Evolutionary conservation across 2,888 invertebrate genomes (phyloP), one percentile per base, ranked within the genome.

Genomic region (Drosophila cracens): DNA sequence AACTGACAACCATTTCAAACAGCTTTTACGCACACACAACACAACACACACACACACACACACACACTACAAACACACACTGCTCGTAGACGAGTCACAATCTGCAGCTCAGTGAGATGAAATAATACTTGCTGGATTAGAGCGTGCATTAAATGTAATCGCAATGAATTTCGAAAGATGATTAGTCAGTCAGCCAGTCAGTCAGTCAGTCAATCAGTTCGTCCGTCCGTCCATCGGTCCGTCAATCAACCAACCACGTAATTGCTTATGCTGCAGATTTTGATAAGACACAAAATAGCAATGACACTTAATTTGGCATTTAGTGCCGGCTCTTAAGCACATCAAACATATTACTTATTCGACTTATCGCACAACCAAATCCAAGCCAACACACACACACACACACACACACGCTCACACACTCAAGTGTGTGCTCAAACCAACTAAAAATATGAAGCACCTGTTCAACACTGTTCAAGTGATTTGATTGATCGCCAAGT

Each of bases 1-100:
- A 78, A 75, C 83, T 80, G 88, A 81, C 81, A 81, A 65, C 53
- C 79, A 81, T 79, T 72, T 82, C 82, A 82, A 84, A 86, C 72
- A 73, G 81, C 74, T 73, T 76, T 71, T 67, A 60, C 51, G 34
- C 46, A 73, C 66, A 52, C 53, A 63, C 63, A 58, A 36, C 69
- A 52, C 33, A 49, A 33, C 31, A 29, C 57, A 53, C 57, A 61
- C 48, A 48, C n/a, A 29, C 57, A 46, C 31, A 36, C 0, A 54
- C 66, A 21, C 65, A 36, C 43, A 29, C 57, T 56, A 57, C 52
- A 48, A 6, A 21, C 59, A 40, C 57, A 33, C 59, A 27, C 46
- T 49, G 25, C 21, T 11, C 25, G 43, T 43, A 29, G 68, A 58
- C 29, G 51, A 58, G 49, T 38, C 66, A 60, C 75, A 76, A 70